Base-by-base conservation (phyloP, 2,113 vertebrate species). In the Sebastes fasciatus region DNA sequence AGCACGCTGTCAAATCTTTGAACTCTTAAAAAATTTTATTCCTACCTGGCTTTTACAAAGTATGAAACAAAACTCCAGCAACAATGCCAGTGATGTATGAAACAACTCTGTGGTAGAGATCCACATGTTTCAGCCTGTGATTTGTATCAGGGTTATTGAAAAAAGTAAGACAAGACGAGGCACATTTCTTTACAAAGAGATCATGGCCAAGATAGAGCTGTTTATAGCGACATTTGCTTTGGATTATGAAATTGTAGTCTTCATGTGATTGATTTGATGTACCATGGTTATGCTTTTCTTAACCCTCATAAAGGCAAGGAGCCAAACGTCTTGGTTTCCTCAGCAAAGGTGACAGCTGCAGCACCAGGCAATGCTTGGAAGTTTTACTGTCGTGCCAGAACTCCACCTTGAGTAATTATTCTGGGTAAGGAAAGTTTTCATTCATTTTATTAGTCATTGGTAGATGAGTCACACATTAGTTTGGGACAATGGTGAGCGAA, bases 141-240 rank as follows among this genome's bases (percentile, higher is more conserved):
- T 40, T n/a, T 48, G 26, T 13, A 86, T 71, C 54, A 45, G 14
- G 4, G 17, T 54, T 71, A 48, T 4, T 71, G 70, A 4, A 19
- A 57, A 71, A 64, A 23, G 5, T 13, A 4, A 46, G 21, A 4
- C 74, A 81, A 79, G 63, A 80, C 68, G 0, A n/a, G 60, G 6
- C 77, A 76, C 48, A 85, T 79, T 52, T 11, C n/a, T 49, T 14
- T 34, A 34, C 34, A 46, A 34, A 63, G 52, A 51, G 9, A 40
- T 5, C 19, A 17, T 1, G 40, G 23, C 34, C 6, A 51, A 43
- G 2, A 70, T 65, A 54, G 34, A 66, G 19, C 12, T 13, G 23
- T 8, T 21, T 2, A 45, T 5, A 34, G 52, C 2, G 2, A 19
- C 2, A 9, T 40, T 40, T 7, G 49, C 8, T 45, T 23, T 64